Evolutionary conservation across 2,113 vertebrate species (phyloP), one percentile per base, ranked within the genome.

Genomic region (Erythrolamprus reginae): DNA sequence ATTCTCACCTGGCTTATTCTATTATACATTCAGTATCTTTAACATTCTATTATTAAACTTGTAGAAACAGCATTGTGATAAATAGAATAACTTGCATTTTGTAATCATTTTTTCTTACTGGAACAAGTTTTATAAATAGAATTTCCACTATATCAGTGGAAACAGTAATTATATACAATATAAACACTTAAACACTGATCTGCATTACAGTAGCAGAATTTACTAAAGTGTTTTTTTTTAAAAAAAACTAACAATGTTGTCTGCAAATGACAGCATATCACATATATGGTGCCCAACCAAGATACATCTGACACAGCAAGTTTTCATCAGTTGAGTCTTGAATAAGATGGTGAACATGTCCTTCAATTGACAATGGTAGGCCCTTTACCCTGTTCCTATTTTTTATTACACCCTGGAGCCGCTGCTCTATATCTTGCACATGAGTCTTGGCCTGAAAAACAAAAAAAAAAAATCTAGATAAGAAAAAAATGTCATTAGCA

Each of bases 231-330:
- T n/a, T 28, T 15, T n/a, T 28, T 70, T 91, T 70, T n/a, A 24
- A 48, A 56, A 56, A 56, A 85, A 58, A 7, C 4, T 38, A 82
- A 88, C 84, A 84, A 70, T 0, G 89, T 15, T 13, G 52, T n/a
- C 52, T 84, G 58, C 17, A 19, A 89, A 89, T 26, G 6, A 9
- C 55, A 38, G 17, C 5, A 52, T 38, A 90, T 97, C 95, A 99
- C 96, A 99, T 98, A 93, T 99, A 99, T 5, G 99, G 98, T 33
- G 98, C 99, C 99, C 99, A 99, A 70, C 99, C 99, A 94, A 99
- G 97, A 91, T 99, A 99, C 99, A 99, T 99, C 93, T 98, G 98
- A 95, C 99, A 99, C 19, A 99, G 97, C 93, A 99, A 96, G 77
- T 98, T 99, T 92, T 99, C 98, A 83, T 99, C 98, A 6, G 98